phyloP scores from a whole-genome alignment of 1,140 invertebrate species.

The Musca domestica region DNA sequence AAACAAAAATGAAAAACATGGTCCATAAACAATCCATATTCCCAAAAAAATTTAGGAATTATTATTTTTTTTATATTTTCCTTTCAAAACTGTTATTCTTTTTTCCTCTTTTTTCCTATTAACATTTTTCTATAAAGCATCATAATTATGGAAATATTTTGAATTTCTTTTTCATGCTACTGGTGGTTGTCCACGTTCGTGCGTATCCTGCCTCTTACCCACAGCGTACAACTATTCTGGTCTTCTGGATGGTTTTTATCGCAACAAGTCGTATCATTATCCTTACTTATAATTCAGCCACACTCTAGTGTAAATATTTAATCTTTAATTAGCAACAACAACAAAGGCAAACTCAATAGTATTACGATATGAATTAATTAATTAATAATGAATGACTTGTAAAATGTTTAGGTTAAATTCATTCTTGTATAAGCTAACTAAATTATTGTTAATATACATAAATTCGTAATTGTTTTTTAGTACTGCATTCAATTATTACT shows the following conservation, averaged over 20 bases:
- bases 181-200: background rate
- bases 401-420: slow-evolving; percentile 5
- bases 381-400: background rate
- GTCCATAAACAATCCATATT: too few relatives aligned
- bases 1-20: too few relatives aligned
- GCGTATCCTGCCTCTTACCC: background rate
- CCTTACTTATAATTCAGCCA: slow-evolving; percentile 51
- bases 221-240: slow-evolving; percentile 49
- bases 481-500: too few relatives aligned
- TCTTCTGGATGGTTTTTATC: slow-evolving; percentile 50
- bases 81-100: too few relatives aligned
- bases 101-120: too few relatives aligned
- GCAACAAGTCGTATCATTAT: slow-evolving; percentile 51
- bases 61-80: too few relatives aligned
- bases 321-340: background rate
- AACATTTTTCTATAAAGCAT: too few relatives aligned
- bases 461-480: too few relatives aligned
- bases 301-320: slow-evolving; percentile 23
- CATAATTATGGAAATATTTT: background rate
- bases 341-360: slow-evolving; percentile 1
- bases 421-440: background rate
- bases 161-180: background rate
- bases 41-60: too few relatives aligned
- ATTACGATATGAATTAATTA: background rate
- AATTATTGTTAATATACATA: too few relatives aligned